phyloP scores from a whole-genome alignment of 2,888 invertebrate species.

The Parnassius mnemosyne region DNA sequence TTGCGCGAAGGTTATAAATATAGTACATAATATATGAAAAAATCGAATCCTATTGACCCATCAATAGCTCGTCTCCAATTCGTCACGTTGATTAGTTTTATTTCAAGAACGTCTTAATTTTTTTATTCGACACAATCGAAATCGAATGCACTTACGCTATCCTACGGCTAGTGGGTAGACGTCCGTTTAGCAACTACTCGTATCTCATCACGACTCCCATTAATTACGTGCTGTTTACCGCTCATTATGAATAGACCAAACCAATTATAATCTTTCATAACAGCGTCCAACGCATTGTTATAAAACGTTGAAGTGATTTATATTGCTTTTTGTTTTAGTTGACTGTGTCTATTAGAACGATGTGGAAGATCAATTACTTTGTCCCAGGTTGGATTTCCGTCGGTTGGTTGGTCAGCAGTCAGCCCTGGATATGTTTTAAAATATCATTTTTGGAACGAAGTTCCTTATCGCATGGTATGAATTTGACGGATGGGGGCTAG shows the following conservation, averaged over 20 bases:
- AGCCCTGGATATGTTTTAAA: slow-evolving; percentile 1
- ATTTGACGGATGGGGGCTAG: too few relatives aligned
- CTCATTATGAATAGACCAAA: slow-evolving; percentile 68
- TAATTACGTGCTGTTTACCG: slow-evolving; percentile 68
- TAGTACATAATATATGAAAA: too few relatives aligned
- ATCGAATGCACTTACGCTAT: slow-evolving; percentile 3
- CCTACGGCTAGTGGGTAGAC: slow-evolving; percentile 53
- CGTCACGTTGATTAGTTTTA: too few relatives aligned
- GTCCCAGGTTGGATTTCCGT: not conserved
- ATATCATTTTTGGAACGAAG: too few relatives aligned
- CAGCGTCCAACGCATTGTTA: slow-evolving; percentile 29
- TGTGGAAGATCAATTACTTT: slow-evolving; percentile 26
- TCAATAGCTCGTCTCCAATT: too few relatives aligned
- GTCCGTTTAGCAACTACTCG: slow-evolving; percentile 54
- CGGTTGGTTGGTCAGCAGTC: slow-evolving; percentile 10
- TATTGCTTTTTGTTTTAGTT: slow-evolving; percentile 44
- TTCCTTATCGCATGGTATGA: too few relatives aligned
- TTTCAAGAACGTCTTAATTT: too few relatives aligned
- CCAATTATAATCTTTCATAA: slow-evolving; percentile 45
- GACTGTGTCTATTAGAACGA: slow-evolving; percentile 28
- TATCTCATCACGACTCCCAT: slow-evolving; percentile 57
- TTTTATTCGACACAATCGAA: not conserved
- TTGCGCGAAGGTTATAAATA: too few relatives aligned
- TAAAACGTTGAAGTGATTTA: slow-evolving; percentile 49
- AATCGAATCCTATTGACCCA: too few relatives aligned